Evolutionary conservation across 2,113 vertebrate species (phyloP).

Genomic region (Eurypyga helias): DNA sequence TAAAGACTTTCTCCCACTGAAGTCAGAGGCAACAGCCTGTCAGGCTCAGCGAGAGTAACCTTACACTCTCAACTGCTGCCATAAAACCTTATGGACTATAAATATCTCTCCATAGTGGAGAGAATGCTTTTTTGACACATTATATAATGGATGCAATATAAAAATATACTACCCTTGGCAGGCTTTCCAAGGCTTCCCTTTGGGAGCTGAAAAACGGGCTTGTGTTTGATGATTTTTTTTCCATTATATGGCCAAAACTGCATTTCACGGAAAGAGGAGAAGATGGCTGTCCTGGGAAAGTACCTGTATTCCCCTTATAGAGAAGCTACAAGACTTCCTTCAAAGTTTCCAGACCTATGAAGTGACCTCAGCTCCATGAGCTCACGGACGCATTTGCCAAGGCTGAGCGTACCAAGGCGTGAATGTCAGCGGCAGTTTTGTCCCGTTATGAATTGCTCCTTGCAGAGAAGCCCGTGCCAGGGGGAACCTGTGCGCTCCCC

Average conservation of each 20-base stretch:
- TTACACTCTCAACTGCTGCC: background rate
- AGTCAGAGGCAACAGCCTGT: background rate
- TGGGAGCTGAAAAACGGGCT: background rate
- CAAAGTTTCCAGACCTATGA: constrained; percentile 1
- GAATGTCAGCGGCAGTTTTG: background rate
- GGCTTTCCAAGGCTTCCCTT: background rate
- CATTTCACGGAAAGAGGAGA: background rate
- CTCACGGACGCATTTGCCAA: background rate
- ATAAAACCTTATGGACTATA: background rate
- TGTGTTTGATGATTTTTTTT: background rate
- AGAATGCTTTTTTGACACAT: constrained; percentile 30
- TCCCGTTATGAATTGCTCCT: background rate
- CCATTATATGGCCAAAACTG: background rate
- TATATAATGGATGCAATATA: constrained; percentile 27
- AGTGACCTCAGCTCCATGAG: background rate
- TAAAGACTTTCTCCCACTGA: background rate
- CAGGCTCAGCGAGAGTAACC: background rate
- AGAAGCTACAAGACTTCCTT: background rate
- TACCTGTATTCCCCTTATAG: background rate
- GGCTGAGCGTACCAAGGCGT: background rate
- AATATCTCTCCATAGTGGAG: background rate
- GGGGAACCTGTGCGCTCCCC: background rate
- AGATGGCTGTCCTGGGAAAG: background rate
- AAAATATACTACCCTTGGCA: background rate
- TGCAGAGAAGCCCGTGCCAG: background rate